Conservation (phyloP, 1,140 invertebrate genomes). For the Dinothrombium tinctorium region DNA sequence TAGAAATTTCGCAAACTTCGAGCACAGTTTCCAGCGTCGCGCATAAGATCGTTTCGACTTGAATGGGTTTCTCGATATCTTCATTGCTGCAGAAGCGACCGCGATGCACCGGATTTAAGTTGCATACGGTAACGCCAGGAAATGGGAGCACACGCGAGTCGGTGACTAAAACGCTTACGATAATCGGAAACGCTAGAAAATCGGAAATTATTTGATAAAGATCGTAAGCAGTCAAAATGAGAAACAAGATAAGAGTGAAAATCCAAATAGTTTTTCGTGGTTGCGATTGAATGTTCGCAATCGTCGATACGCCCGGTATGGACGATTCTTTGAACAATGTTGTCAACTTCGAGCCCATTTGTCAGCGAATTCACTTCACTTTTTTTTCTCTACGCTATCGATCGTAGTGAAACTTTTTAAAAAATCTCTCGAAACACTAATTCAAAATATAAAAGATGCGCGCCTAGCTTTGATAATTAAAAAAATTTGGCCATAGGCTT, state of each 20-base stretch:
- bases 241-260: conserved; percentile 7
- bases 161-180: conserved; percentile 12
- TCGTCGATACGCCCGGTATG: conserved; percentile 8
- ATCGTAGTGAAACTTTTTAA: too few species aligned
- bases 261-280: conserved; percentile 7
- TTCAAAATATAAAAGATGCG: too few species aligned
- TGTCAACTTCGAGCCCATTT: background rate
- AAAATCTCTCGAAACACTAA: too few species aligned
- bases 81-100: conserved; percentile 10
- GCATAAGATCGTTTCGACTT: conserved; percentile 10
- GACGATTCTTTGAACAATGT: conserved; percentile 6
- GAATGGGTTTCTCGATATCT: conserved; percentile 8
- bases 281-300: background rate
- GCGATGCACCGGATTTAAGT: conserved; percentile 20
- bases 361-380: too few species aligned
- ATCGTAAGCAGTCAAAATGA: conserved; percentile 4
- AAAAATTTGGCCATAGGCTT: too few species aligned
- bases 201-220: conserved; percentile 10
- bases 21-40: conserved; percentile 9
- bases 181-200: conserved; percentile 13
- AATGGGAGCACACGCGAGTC: conserved; percentile 16
- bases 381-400: too few species aligned
- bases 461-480: too few species aligned
- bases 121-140: conserved; percentile 23
- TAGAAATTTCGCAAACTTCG: conserved; percentile 9